Conservation (phyloP, 2,888 invertebrate species). For the Meteorus colon region DNA sequence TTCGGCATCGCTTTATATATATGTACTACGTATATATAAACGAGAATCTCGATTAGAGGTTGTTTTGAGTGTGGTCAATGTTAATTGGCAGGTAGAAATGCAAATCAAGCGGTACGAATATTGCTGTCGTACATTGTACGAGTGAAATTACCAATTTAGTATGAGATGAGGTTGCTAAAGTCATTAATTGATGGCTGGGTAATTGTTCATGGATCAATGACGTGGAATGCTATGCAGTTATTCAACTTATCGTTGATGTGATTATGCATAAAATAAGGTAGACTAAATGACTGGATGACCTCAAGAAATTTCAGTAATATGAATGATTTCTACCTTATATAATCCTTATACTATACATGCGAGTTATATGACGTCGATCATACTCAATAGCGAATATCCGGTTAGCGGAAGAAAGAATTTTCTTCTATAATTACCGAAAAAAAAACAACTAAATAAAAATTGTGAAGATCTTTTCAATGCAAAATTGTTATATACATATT, state of each 20-base stretch:
- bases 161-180: too few species aligned
- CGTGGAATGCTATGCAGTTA: too few species aligned
- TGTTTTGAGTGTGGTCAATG: background rate
- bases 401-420: conserved; percentile 35
- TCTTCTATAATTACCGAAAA: conserved; percentile 5
- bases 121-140: background rate
- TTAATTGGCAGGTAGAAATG: background rate
- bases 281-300: background rate
- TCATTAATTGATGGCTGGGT: too few species aligned
- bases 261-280: background rate
- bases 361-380: conserved; percentile 29
- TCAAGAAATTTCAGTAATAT: conserved; percentile 24
- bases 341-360: conserved; percentile 19
- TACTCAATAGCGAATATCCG: conserved; percentile 33
- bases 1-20: background rate
- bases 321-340: conserved; percentile 26
- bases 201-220: too few species aligned
- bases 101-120: background rate
- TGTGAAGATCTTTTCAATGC: background rate
- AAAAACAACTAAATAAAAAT: background rate
- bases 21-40: background rate
- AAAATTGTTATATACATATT: background rate
- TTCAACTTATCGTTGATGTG: background rate
- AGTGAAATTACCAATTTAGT: background rate
- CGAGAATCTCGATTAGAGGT: background rate